A percentile compares a stretch with the other conserved stretches of the same genome.
Conservation (phyloP, 2,797 vertebrate genomes). For the Syndactyla subalaris region DNA sequence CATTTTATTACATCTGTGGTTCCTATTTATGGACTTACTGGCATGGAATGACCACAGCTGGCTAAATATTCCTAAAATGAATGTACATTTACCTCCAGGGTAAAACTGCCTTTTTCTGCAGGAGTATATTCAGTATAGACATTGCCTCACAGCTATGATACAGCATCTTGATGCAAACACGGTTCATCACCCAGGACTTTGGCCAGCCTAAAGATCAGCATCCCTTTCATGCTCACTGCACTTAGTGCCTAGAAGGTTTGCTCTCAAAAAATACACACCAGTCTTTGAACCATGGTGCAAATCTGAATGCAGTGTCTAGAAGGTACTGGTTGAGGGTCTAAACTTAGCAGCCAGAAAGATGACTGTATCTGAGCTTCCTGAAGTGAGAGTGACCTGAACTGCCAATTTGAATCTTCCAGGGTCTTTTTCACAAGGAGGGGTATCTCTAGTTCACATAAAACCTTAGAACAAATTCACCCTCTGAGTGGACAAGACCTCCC, state of each 20-base stretch:
- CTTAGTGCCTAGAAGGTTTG: background rate
- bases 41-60: constrained; percentile 17
- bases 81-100: background rate
- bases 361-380: background rate
- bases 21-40: background rate
- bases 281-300: background rate
- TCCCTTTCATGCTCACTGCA: background rate
- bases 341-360: background rate
- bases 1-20: background rate
- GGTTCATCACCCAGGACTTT: background rate
- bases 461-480: background rate
- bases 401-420: background rate
- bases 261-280: constrained; percentile 12
- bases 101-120: constrained; percentile 6
- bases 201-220: background rate
- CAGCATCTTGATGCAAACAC: background rate
- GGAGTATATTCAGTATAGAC: background rate
- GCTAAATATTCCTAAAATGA: constrained; percentile 3
- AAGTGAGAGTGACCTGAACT: background rate
- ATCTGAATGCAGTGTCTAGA: background rate
- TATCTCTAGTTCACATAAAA: background rate
- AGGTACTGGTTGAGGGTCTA: background rate
- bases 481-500: background rate
- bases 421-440: background rate
- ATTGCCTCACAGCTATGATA: background rate